Evolutionary conservation across 2,888 invertebrate species (phyloP), one percentile per base, ranked within the genome.

Genomic region (Drosophila birchii): DNA sequence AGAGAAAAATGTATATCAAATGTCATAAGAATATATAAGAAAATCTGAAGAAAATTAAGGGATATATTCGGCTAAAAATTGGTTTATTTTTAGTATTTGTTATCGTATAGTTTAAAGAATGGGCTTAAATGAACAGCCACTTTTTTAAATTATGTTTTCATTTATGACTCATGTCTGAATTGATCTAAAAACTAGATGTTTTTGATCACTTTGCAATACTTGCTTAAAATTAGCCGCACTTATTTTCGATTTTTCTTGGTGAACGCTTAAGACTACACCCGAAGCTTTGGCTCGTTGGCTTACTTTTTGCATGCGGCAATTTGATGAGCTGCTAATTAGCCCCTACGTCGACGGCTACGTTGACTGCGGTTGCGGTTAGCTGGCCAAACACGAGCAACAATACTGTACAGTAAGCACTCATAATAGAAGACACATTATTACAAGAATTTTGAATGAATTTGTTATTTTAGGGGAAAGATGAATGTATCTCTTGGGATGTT

Each of bases 261-360:
- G 57, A 23, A 56, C 18, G 39, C 75, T 32, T 39, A 74, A 62
- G 56, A 56, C n/a, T 51, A n/a, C 36, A 34, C 44, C 54, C 32
- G 12, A 29, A 43, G 69, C 58, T 45, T 45, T 41, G 45, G 38
- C 51, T 69, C 41, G 51, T 69, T 76, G 69, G 56, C 43, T 76
- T 70, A 56, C 58, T 76, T 82, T 75, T 78, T 83, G 79, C 86
- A 83, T 83, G 58, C 67, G 74, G 76, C 88, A 83, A 75, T 78
- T 80, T 85, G 88, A 85, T 86, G 84, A 88, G 88, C 88, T 88
- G 84, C 84, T 85, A 85, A 85, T 85, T 85, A 85, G 75, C 81
- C 60, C 41, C 71, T 76, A 59, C 70, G 76, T 70, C 34, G 38
- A 23, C 67, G 38, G 66, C 39, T 34, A 32, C 45, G 29, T 38